These are phyloP conservation scores for Myotis pilosus DNA, from an alignment of 2,797 vertebrate genomes.

Conservation along the genomic window DNA sequence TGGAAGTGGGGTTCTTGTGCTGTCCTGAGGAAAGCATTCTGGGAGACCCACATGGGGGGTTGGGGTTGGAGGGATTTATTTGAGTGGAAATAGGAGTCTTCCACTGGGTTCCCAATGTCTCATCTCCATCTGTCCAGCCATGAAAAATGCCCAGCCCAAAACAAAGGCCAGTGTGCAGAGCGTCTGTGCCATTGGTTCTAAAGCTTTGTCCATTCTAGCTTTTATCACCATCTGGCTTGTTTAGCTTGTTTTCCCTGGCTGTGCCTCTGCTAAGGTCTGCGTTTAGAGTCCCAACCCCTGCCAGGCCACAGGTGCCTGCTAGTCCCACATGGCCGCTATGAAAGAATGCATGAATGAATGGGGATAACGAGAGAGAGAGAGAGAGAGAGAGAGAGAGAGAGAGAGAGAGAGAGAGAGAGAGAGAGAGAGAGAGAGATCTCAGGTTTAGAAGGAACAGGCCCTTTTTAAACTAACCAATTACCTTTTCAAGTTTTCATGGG, in stretches of 20 bases:
- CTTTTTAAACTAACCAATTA: background rate
- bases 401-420: too few species aligned
- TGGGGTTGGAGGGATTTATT: background rate
- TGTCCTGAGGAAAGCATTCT: background rate
- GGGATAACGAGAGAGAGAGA: background rate
- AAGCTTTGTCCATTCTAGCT: background rate
- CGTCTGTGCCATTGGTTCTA: background rate
- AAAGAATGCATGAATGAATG: background rate
- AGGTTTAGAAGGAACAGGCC: background rate
- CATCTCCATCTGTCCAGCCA: background rate
- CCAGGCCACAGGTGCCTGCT: background rate
- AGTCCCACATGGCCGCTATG: background rate
- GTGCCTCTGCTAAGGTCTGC: background rate
- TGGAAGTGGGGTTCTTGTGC: background rate
- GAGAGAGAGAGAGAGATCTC: too few species aligned
- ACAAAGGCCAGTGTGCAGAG: background rate
- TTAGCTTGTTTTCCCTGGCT: background rate
- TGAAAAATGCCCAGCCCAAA: background rate
- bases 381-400: too few species aligned
- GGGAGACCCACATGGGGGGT: background rate
- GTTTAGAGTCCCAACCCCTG: too few species aligned
- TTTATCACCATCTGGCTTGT: background rate
- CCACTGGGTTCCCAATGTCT: background rate
- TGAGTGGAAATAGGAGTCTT: background rate
- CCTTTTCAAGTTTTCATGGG: background rate